Base-by-base conservation (phyloP, 2,888 invertebrate species). In the Drosophila recens region DNA sequence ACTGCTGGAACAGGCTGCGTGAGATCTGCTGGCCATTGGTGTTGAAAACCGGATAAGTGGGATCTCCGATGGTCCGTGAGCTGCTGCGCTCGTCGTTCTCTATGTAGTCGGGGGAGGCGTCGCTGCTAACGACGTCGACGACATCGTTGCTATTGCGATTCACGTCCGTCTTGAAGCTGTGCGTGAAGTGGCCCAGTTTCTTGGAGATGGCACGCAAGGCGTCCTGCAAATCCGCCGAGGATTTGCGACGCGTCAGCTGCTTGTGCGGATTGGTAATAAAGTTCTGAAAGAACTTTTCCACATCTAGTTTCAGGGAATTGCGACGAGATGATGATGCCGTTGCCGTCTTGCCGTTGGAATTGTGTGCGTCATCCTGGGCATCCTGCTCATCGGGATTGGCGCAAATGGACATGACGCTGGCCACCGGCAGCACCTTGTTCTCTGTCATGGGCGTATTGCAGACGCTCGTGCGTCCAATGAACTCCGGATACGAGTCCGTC, bases 401-500 rank as follows among this genome's bases (percentile, higher is more conserved):
- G 89, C 96, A 96, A 81, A 97, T 96, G 0, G 96, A 96, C 76
- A 96, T 93, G 43, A 96, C 95, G 68, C 95, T 96, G 10, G 94
- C 96, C n/a, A 95, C 95, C 80, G 96, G 96, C 6, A 97, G 90
- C 2, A 96, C 94, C 91, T 96, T 96, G 90, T 95, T 95, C 89
- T 97, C 96, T 0, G 95, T 94, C 94, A 96, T 94, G 0, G 97
- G 97, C 0, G 97, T 97, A 0, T 96, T 96, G 75, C 96, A 96
- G 0, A 96, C 95, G 73, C 96, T 96, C 0, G 96, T 96, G 75
- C 96, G 95, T 13, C 95, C 95, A 8, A 94, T 94, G 81, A 95
- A 95, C 78, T 95, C 94, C 23, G 94, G 94, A 20, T 92, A 93
- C 8, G 94, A 94, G 84, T 94, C 94, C 4, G 90, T 90, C 79